A percentile compares a stretch with the other conserved stretches of the same genome.
Conservation (phyloP, 2,888 invertebrate genomes). For the Cheilosia scutellata region DNA sequence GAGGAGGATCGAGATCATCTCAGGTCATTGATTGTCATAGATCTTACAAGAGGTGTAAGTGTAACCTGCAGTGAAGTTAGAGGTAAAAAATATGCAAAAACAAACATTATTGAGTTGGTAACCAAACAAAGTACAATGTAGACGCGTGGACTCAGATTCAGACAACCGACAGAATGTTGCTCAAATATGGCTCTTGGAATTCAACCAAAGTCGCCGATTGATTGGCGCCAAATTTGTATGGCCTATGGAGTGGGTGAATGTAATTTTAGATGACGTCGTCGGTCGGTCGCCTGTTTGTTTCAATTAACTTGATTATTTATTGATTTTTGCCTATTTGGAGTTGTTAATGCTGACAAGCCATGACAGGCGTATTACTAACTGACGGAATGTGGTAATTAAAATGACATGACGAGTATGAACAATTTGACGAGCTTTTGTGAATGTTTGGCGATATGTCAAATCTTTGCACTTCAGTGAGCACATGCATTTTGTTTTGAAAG, state of each 20-base stretch:
- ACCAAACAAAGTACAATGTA: not conserved
- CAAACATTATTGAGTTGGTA: not conserved
- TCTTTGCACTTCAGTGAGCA: too few species aligned
- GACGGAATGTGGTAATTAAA: constrained; percentile 42
- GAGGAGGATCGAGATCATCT: constrained; percentile 26
- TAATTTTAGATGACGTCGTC: constrained; percentile 22
- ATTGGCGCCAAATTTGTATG: not conserved
- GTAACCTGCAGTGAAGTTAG: not conserved
- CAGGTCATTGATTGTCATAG: constrained; percentile 14
- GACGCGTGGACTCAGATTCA: not conserved
- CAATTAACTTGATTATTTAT: constrained; percentile 45
- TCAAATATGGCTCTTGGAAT: constrained; percentile 2
- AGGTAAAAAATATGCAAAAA: not conserved
- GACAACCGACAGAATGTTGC: not conserved
- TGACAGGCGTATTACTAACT: constrained; percentile 37
- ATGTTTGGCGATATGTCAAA: too few species aligned
- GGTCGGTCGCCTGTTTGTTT: constrained; percentile 39
- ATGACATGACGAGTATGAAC: constrained; percentile 43
- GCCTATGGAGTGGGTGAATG: constrained; percentile 6
- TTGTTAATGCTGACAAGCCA: constrained; percentile 48
- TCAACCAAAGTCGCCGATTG: not conserved
- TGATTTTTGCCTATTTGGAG: constrained; percentile 40
- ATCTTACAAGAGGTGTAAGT: not conserved
- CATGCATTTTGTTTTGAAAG: constrained; percentile 1
- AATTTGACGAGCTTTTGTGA: constrained; percentile 29